Evolutionary conservation across 1,140 invertebrate genomes (phyloP), one percentile per base, ranked within the genome.

Genomic region (Tachypleus tridentatus): DNA sequence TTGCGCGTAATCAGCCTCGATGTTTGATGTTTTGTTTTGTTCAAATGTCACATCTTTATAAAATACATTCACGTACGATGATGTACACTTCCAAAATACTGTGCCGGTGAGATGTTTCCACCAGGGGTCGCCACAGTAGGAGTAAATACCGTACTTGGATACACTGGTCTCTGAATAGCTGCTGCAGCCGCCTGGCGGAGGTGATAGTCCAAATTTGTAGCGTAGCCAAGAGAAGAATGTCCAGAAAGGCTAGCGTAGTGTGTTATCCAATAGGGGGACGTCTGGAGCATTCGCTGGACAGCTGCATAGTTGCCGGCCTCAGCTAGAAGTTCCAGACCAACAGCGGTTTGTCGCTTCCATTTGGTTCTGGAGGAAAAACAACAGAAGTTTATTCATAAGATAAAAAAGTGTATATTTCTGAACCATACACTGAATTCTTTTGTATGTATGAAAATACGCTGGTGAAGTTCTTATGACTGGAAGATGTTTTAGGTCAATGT

Each of bases 331-430:
- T 99, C 97, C 67, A 97, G 78, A 0, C 95, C 94, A 0, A 98
- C 95, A 0, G 95, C 93, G 3, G 95, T 97, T 78, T 99, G 97
- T 5, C 97, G 84, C 77, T 99, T 99, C 96, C 96, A 99, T 82
- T 99, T 99, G 72, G 97, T 99, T 57, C 70, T 72, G 50, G 2
- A 51, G 60, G 60, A 10, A 57, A 64, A 58, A 69, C 60, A 50
- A 59, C 29, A 29, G 29, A 29, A 29, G 29, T 29, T 29, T 29
- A 29, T 29, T 29, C 29, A 29, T 29, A 29, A 29, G 2, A 29
- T 29, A 29, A 29, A 29, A 29, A 29, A 29, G 29, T 29, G 29
- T 29, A 29, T 29, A 29, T 29, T 29, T 29, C 29, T 47, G 58
- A 62, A 5, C 60, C n/a, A 64, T 10, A 8, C 9, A 11, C 11